Percentiles rank a stretch among this genome's conserved stretches.
phyloP scores from a whole-genome alignment of 2,888 invertebrate genomes.

The Meiosimyza decipiens region DNA sequence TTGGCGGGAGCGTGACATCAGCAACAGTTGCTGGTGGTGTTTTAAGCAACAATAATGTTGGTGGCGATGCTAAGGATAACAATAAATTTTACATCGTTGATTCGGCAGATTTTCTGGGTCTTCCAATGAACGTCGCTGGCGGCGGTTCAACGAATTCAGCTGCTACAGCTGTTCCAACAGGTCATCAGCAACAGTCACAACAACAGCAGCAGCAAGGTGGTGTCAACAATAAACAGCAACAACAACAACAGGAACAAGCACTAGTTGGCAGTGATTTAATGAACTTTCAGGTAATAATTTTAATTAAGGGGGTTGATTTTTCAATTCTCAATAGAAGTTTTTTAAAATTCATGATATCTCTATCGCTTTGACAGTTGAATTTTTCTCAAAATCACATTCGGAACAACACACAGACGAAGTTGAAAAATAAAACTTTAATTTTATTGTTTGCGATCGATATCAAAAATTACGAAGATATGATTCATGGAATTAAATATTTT shows the following conservation, averaged over 20 bases:
- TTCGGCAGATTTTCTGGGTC: constrained; percentile 65
- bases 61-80: constrained; percentile 56
- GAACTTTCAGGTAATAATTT: constrained; percentile 58
- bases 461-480: no score
- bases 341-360: no score
- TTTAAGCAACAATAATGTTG: constrained; percentile 33
- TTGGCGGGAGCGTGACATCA: constrained; percentile 34
- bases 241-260: constrained; percentile 53
- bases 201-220: constrained; percentile 44
- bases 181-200: constrained; percentile 42
- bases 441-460: no score
- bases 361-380: no score
- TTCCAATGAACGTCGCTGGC: constrained; percentile 62
- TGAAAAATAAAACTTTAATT: no score
- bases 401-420: no score
- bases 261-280: constrained; percentile 59
- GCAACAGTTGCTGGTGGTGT: constrained; percentile 41
- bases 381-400: no score
- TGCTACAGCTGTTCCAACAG: constrained; percentile 42
- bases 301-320: no score
- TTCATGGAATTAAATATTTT: no score
- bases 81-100: constrained; percentile 65
- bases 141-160: constrained; percentile 43
- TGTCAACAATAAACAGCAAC: constrained; percentile 48
- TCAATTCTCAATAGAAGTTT: no score